phyloP scores from a whole-genome alignment of 1,140 invertebrate species.

The Pogonomyrmex californicus region DNA sequence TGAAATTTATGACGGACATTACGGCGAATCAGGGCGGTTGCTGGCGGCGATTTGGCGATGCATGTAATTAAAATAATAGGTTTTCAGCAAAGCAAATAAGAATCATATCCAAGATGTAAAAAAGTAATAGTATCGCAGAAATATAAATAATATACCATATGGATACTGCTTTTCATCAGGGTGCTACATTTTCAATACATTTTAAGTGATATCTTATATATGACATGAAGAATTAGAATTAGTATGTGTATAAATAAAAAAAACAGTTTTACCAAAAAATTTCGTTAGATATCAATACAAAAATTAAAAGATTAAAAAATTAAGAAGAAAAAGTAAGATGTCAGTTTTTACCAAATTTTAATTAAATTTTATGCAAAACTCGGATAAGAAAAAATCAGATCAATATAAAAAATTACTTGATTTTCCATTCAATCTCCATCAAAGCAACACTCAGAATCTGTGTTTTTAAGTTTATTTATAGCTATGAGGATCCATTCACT shows the following conservation, averaged over 20 bases:
- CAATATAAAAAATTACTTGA: not conserved
- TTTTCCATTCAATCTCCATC: not conserved
- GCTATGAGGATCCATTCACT: not conserved
- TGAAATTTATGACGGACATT: conserved; percentile 37
- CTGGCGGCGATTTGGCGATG: conserved; percentile 13
- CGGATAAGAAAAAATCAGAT: not conserved
- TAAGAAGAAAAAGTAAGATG: not conserved
- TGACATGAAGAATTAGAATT: not conserved
- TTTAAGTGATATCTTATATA: not conserved
- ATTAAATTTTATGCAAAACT: not conserved
- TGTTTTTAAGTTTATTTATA: conserved; percentile 27
- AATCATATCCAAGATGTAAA: not conserved
- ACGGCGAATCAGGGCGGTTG: not conserved
- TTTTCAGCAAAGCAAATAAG: conserved; percentile 9
- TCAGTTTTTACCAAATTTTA: not conserved
- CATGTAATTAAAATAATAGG: not conserved
- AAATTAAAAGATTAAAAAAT: not conserved
- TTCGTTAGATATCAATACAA: not conserved
- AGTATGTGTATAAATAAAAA: not conserved
- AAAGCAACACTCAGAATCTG: not conserved
- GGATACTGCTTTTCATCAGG: not conserved
- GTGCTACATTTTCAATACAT: not conserved
- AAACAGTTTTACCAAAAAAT: not conserved
- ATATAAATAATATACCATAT: conserved; percentile 11
- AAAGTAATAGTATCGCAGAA: not conserved